These are phyloP conservation scores for Megalopta genalis DNA, from an alignment of 1,140 invertebrate genomes.

Conservation along the genomic window DNA sequence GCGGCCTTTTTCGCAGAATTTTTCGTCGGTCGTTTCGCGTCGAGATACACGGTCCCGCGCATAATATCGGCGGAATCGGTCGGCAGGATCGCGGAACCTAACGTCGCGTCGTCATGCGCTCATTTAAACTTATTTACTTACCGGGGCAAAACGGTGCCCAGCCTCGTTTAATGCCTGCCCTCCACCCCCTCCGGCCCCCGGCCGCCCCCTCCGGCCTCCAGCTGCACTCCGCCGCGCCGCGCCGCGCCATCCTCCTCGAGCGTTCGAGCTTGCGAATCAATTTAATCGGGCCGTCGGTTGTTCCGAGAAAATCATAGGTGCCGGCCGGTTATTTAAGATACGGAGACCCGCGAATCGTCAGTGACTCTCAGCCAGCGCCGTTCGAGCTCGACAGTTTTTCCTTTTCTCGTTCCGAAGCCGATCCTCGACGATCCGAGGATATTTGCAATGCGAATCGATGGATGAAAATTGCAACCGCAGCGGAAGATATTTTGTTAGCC, in stretches of 20 bases:
- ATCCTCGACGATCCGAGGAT: background rate
- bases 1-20: background rate
- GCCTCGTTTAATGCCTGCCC: constrained; percentile 40
- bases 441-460: too few species aligned
- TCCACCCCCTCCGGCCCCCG: background rate
- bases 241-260: constrained; percentile 21
- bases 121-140: constrained; percentile 73
- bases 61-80: constrained; percentile 39
- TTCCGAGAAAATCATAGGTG: constrained; percentile 77
- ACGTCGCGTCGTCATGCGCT: constrained; percentile 44
- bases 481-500: too few species aligned
- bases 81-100: constrained; percentile 27
- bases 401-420: background rate
- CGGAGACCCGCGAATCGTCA: constrained; percentile 59
- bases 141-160: constrained; percentile 50
- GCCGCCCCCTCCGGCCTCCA: too few species aligned
- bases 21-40: background rate
- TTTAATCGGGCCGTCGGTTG: constrained; percentile 72
- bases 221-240: background rate
- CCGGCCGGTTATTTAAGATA: constrained; percentile 72
- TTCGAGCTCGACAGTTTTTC: background rate
- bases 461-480: too few species aligned
- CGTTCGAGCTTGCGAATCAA: constrained; percentile 71
- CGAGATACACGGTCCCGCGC: background rate
- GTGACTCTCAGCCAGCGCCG: constrained; percentile 62